Conservation (phyloP, 2,888 invertebrate genomes). For the Ernsta delagoae region DNA sequence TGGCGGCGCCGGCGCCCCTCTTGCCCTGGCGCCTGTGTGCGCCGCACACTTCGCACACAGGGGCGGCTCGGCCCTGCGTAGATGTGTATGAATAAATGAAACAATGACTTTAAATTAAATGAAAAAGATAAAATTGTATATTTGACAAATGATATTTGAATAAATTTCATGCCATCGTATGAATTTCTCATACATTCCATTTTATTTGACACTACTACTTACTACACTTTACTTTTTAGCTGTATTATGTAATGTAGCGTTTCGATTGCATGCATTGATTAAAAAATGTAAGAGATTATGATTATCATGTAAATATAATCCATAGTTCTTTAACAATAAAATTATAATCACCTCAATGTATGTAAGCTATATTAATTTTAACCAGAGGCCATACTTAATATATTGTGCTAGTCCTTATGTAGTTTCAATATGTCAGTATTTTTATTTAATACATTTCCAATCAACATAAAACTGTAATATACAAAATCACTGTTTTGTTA, state of each 20-base stretch:
- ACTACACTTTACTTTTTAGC: neutral
- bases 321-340: neutral
- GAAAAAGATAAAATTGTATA: no score
- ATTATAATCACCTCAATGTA: neutral
- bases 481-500: neutral
- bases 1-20: no score
- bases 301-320: conserved; percentile 6
- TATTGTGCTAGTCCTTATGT: conserved; percentile 55
- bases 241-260: neutral
- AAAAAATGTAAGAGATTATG: neutral
- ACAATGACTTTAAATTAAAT: no score
- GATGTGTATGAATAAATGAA: no score
- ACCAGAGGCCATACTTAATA: conserved; percentile 69
- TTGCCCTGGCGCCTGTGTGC: no score
- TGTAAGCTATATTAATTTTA: conserved; percentile 39
- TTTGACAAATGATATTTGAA: conserved; percentile 36
- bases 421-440: conserved; percentile 32
- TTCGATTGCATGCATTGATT: neutral
- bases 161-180: conserved; percentile 39
- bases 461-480: neutral
- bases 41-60: no score
- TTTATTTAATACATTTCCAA: conserved; percentile 14
- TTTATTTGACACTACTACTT: conserved; percentile 36
- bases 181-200: conserved; percentile 53
- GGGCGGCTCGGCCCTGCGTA: no score